Conservation (phyloP, 1,140 invertebrate genomes). For the Cephus cinctus region DNA sequence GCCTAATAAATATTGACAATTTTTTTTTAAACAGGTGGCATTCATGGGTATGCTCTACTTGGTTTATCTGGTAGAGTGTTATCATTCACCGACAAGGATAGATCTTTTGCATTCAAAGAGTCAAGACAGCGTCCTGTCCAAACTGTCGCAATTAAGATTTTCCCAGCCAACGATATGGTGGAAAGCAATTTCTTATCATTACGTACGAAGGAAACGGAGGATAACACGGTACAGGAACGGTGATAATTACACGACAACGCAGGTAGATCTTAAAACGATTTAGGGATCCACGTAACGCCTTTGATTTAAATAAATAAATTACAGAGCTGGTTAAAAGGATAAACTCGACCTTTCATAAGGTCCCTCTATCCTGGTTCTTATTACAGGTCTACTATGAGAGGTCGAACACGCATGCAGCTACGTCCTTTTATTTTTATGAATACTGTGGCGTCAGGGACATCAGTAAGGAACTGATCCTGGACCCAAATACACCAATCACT, state of each 20-base stretch:
- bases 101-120: conserved; percentile 65
- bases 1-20: not conserved
- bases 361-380: too few relatives aligned
- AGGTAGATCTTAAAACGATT: conserved; percentile 57
- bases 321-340: not conserved
- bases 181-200: conserved; percentile 88
- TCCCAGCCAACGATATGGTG: conserved; percentile 84
- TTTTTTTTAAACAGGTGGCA: conserved; percentile 54
- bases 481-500: conserved; percentile 71
- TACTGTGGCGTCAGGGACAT: conserved; percentile 79
- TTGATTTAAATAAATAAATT: not conserved
- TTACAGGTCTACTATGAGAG: conserved; percentile 80
- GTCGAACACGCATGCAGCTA: conserved; percentile 78
- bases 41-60: conserved; percentile 80
- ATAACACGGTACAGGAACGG: conserved; percentile 79
- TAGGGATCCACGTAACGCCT: not conserved
- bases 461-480: conserved; percentile 68
- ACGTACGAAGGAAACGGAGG: conserved; percentile 74
- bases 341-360: not conserved
- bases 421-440: conserved; percentile 75
- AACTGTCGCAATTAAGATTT: conserved; percentile 67
- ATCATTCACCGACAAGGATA: conserved; percentile 72
- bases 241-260: conserved; percentile 78
- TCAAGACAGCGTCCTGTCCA: conserved; percentile 66
- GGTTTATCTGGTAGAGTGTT: conserved; percentile 84